phyloP scores from a whole-genome alignment of 2,797 vertebrate species.

The Limosa lapponica region DNA sequence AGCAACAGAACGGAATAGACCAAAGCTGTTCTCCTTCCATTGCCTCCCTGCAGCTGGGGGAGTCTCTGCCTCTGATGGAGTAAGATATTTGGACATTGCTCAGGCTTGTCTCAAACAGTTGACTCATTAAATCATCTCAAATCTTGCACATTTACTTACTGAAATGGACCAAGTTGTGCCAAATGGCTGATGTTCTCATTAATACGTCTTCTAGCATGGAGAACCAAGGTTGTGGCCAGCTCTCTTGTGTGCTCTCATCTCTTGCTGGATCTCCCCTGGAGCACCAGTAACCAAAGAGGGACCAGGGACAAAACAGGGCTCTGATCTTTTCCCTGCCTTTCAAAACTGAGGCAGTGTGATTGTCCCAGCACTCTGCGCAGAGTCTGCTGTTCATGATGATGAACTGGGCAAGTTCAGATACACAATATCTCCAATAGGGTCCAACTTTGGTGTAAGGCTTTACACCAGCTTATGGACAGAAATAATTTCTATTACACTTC shows the following conservation, averaged over 20 bases:
- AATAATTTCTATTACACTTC: neutral
- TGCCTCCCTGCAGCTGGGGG: neutral
- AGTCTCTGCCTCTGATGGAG: neutral
- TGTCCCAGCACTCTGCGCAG: neutral
- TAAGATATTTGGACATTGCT: neutral
- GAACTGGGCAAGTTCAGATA: neutral
- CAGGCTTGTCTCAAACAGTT: neutral
- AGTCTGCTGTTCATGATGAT: neutral
- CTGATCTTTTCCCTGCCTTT: neutral
- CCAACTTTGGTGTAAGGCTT: neutral
- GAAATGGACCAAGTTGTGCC: neutral
- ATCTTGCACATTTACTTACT: neutral
- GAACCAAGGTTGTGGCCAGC: neutral
- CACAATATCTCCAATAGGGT: rapidly evolving
- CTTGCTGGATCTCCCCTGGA: neutral
- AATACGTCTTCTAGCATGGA: neutral
- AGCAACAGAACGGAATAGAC: neutral
- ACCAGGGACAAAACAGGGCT: neutral
- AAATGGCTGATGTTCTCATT: neutral
- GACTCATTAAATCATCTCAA: neutral
- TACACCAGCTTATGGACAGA: neutral
- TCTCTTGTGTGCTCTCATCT: neutral
- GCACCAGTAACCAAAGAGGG: neutral
- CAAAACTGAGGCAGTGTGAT: neutral
- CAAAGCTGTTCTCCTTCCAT: neutral